A percentile compares a stretch with the other conserved stretches of the same genome.
phyloP scores from a whole-genome alignment of 2,888 invertebrate genomes.

The Poecilus cupreus region DNA sequence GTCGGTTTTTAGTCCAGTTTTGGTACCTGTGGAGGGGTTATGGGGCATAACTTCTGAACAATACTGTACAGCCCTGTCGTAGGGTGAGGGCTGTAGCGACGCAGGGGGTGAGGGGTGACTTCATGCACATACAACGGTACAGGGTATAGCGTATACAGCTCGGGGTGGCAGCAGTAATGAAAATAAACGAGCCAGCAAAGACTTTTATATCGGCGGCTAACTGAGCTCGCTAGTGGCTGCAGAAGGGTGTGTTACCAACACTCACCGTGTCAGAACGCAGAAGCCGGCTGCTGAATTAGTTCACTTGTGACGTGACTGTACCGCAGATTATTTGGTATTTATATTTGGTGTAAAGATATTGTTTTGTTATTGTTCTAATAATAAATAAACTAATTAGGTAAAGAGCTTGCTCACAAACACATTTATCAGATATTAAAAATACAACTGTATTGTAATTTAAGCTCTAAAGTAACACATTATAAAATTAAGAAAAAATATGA shows the following conservation, averaged over 20 bases:
- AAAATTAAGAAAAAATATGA: too few relatives aligned
- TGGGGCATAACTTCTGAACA: too few relatives aligned
- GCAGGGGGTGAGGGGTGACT: constrained; percentile 61
- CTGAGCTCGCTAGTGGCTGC: constrained; percentile 9
- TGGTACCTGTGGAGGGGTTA: too few relatives aligned
- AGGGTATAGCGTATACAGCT: neutral
- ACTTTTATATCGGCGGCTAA: constrained; percentile 63
- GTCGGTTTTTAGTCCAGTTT: too few relatives aligned
- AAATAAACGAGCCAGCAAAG: constrained; percentile 68
- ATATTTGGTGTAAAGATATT: neutral
- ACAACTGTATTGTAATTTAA: too few relatives aligned
- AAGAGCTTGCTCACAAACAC: too few relatives aligned
- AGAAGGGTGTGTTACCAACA: constrained; percentile 45
- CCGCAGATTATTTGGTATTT: neutral
- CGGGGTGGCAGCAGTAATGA: constrained; percentile 64
- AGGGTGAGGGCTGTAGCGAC: too few relatives aligned
- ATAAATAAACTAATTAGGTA: too few relatives aligned
- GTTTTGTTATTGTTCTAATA: neutral
- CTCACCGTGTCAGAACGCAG: neutral
- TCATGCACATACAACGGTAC: neutral
- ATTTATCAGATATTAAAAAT: too few relatives aligned
- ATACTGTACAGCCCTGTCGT: neutral
- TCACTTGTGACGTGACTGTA: neutral
- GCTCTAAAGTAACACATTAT: too few relatives aligned
- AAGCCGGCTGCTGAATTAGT: neutral